Evolutionary conservation across 2,113 vertebrate genomes (phyloP).

Genomic region (Mastomys natalensis): DNA sequence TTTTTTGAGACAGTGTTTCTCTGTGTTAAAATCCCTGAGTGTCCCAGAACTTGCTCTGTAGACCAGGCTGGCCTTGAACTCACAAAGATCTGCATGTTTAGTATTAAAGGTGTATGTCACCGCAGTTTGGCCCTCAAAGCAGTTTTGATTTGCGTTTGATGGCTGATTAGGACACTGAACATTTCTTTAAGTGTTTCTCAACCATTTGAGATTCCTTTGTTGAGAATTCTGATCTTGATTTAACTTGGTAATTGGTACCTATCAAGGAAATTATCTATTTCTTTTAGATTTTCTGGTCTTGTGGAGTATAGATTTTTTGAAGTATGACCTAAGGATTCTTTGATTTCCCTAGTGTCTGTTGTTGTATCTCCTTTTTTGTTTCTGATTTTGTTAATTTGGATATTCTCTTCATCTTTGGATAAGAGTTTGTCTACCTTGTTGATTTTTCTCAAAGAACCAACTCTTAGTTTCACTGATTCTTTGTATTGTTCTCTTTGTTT

Average conservation of each 20-base stretch:
- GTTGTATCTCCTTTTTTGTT: neutral
- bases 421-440: neutral
- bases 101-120: no score
- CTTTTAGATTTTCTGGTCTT: neutral
- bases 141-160: neutral
- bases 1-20: no score
- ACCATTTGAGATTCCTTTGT: neutral
- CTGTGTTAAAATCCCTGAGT: no score
- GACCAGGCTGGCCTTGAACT: no score
- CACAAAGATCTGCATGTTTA: no score
- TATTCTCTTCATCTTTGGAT: neutral
- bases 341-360: neutral
- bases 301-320: neutral
- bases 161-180: neutral
- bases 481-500: neutral
- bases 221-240: neutral
- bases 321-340: neutral
- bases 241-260: neutral
- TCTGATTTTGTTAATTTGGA: neutral
- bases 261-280: neutral
- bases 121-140: no score
- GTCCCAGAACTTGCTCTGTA: no score
- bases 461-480: neutral
- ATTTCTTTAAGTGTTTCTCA: neutral
- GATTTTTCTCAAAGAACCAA: neutral